Percentiles rank a stretch among this genome's conserved stretches.
Evolutionary conservation across 2,888 invertebrate genomes (phyloP).

Genomic region (Leptopilina myrica): DNA sequence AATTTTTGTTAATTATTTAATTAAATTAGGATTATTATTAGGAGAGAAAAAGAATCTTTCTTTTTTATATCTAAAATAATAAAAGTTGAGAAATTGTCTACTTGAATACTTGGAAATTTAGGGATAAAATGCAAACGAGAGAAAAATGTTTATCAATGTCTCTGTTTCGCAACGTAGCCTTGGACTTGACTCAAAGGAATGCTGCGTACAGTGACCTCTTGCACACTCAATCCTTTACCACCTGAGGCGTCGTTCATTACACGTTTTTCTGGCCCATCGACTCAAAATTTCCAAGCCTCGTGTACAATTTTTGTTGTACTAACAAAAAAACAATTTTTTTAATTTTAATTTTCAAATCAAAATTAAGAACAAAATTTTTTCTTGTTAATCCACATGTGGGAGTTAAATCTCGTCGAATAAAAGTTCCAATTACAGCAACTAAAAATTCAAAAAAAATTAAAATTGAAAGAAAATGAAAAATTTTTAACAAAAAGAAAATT

Average conservation of each 20-base stretch:
- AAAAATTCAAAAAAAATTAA: too few species aligned
- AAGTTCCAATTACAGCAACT: too few species aligned
- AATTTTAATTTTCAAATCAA: neutral
- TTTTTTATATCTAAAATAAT: too few species aligned
- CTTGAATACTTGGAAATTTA: constrained; percentile 52
- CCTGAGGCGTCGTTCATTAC: constrained; percentile 59
- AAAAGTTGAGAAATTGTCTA: too few species aligned
- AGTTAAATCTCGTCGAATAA: too few species aligned
- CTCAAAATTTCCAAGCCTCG: constrained; percentile 4
- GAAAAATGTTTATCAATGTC: constrained; percentile 32
- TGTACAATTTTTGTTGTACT: neutral
- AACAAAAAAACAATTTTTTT: neutral
- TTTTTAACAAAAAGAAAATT: too few species aligned
- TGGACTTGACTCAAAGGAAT: constrained; percentile 74
- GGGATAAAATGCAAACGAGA: constrained; percentile 35
- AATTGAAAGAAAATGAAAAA: too few species aligned
- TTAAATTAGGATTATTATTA: too few species aligned
- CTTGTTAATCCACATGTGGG: too few species aligned
- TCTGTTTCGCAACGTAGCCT: constrained; percentile 67
- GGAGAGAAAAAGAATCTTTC: too few species aligned
- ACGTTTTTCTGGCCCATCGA: constrained; percentile 18
- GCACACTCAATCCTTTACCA: constrained; percentile 55
- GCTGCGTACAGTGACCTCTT: constrained; percentile 72
- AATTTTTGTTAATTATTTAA: too few species aligned
- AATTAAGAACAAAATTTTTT: too few species aligned